Base-by-base conservation (phyloP, 2,113 vertebrate species). In the Centrocercus urophasianus region DNA sequence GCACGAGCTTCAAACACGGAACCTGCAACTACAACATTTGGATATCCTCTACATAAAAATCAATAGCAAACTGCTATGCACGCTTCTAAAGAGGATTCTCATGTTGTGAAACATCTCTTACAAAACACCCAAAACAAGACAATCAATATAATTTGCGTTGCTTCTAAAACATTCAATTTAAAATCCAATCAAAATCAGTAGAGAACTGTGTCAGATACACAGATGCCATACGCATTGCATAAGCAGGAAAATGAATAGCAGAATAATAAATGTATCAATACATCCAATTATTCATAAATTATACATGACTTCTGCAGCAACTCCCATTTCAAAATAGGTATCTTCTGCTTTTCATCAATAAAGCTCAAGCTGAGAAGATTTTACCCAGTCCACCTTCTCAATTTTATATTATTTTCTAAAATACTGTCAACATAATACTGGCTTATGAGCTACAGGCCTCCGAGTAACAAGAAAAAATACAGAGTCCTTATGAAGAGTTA, bases 1-100 rank as follows among this genome's bases (percentile, higher is more conserved):
- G 56, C 64, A 66, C 9, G 48, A 75, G 36, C 47, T 54, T 74
- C 73, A 78, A 61, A 59, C 3, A 13, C 13, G 21, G 56, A 94
- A 83, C 8, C 21, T 66, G 13, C 28, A 77, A 9, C 34, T 76
- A 72, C 43, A 59, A 64, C 17, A 72, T 83, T 38, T 50, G 45
- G 80, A 28, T 25, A 76, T 1, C 3, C 30, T 17, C n/a, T 69
- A 15, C 6, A 40, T 11, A 54, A 83, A 87, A 89, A 91, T 69
- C 70, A 87, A 1, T 48, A 54, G 18, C 20, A 57, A 77, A 38
- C n/a, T 15, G 7, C 40, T 72, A 61, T 0, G 0, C 18, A 6
- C 8, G 15, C 61, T 91, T 80, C 36, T 66, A 42, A 83, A 88
- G 45, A 59, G 22, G 85, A 76, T 61, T 73, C 43, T 82, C 2